A percentile compares a stretch with the other conserved stretches of the same genome.
Evolutionary conservation across 2,797 vertebrate species (phyloP).

Genomic region (Hemitrygon akajei): DNA sequence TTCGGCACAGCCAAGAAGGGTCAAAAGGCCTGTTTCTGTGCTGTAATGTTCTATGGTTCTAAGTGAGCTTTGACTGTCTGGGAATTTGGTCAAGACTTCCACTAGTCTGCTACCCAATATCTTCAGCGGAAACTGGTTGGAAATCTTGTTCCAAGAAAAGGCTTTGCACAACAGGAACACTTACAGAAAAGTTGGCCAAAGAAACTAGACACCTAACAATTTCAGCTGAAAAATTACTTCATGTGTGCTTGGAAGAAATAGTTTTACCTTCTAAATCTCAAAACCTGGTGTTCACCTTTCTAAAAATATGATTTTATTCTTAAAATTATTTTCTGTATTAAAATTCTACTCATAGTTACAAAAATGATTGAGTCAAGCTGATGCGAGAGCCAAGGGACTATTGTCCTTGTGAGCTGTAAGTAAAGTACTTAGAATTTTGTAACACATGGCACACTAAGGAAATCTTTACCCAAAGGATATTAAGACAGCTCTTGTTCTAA

Average conservation of each 20-base stretch:
- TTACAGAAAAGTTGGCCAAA: neutral
- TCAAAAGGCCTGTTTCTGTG: no score
- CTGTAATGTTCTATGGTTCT: no score
- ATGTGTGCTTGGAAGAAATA: neutral
- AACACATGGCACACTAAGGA: neutral
- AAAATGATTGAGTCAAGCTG: neutral
- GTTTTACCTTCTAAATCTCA: neutral
- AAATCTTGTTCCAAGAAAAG: neutral
- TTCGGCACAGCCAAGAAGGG: no score
- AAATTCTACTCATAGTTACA: neutral
- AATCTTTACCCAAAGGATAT: constrained; percentile 24
- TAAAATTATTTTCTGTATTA: neutral
- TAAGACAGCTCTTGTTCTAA: neutral
- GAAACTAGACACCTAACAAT: no score
- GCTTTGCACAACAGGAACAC: neutral
- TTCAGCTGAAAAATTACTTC: neutral
- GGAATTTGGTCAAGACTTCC: neutral
- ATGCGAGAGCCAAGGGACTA: neutral
- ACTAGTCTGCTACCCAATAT: neutral
- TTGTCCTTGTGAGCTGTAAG: neutral
- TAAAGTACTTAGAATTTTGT: neutral
- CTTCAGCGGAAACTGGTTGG: neutral
- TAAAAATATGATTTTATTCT: neutral
- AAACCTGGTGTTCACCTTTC: neutral
- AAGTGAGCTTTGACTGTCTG: neutral